Conservation (phyloP, 2,113 vertebrate species). For the Lichenostomus cassidix region DNA sequence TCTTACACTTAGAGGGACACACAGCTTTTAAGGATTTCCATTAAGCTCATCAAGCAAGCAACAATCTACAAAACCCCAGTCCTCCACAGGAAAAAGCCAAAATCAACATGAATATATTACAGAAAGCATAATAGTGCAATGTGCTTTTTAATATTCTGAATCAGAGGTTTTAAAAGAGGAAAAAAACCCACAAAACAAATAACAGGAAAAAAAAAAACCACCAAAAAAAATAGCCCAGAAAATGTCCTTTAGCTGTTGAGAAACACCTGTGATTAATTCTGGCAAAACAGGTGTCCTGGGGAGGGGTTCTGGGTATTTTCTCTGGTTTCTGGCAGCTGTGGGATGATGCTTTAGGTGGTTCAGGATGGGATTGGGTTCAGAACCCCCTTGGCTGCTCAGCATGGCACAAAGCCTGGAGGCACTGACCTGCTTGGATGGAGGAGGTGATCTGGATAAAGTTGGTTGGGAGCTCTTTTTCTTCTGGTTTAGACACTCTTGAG, state of each 20-base stretch:
- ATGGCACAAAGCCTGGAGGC: fast-evolving
- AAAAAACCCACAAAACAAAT: fast-evolving
- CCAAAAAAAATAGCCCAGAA: background rate
- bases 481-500: background rate
- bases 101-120: background rate
- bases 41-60: background rate
- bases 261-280: background rate
- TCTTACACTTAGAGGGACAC: background rate
- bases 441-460: background rate
- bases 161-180: background rate
- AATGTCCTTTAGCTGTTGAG: background rate
- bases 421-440: fast-evolving
- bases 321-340: background rate
- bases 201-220: fast-evolving
- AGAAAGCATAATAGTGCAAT: background rate
- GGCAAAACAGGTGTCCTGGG: background rate
- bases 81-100: background rate
- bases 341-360: background rate
- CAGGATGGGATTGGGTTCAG: fast-evolving
- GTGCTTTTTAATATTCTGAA: background rate
- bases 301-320: background rate
- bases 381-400: fast-evolving
- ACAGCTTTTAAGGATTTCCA: background rate
- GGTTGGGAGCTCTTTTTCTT: background rate
- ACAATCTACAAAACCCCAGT: background rate